Evolutionary conservation across 2,888 invertebrate species (phyloP).

Genomic region (Tachystola acroxantha): DNA sequence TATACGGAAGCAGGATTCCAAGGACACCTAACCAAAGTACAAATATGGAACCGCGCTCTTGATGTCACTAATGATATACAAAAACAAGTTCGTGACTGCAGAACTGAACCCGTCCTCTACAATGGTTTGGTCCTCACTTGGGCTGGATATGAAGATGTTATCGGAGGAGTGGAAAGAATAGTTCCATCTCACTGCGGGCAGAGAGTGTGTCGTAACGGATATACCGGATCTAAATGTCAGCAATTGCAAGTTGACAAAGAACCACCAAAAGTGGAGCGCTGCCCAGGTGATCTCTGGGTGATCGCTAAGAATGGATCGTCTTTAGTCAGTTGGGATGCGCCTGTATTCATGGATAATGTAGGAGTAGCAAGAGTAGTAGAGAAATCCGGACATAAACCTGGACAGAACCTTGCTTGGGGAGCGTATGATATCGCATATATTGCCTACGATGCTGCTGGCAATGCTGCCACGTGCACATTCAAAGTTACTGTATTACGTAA

Average conservation of each 20-base stretch:
- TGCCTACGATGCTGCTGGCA: constrained; percentile 95
- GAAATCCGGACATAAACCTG: constrained; percentile 91
- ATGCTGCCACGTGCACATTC: constrained; percentile 94
- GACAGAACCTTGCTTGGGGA: constrained; percentile 93
- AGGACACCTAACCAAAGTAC: constrained; percentile 95
- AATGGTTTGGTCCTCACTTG: constrained; percentile 92
- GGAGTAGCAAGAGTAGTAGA: constrained; percentile 88
- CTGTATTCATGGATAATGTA: constrained; percentile 93
- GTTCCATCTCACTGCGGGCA: constrained; percentile 96
- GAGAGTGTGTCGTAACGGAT: constrained; percentile 91
- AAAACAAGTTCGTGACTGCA: constrained; percentile 94
- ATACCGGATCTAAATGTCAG: constrained; percentile 90
- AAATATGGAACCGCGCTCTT: constrained; percentile 94
- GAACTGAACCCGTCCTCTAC: constrained; percentile 94
- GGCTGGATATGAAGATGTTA: constrained; percentile 94
- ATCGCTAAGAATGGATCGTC: constrained; percentile 95
- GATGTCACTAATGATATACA: constrained; percentile 96
- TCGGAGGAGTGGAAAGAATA: constrained; percentile 93
- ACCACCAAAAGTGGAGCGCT: constrained; percentile 91
- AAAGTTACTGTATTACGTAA: constrained; percentile 93
- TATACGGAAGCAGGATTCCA: constrained; percentile 96
- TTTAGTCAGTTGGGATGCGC: constrained; percentile 94
- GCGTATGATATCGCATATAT: constrained; percentile 95
- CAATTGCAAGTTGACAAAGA: constrained; percentile 90
- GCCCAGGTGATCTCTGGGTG: constrained; percentile 96